Evolutionary conservation across 92 coral and sea anemone genomes (phyloP), one percentile per base, ranked within the genome.

Genomic region (Montipora capitata): DNA sequence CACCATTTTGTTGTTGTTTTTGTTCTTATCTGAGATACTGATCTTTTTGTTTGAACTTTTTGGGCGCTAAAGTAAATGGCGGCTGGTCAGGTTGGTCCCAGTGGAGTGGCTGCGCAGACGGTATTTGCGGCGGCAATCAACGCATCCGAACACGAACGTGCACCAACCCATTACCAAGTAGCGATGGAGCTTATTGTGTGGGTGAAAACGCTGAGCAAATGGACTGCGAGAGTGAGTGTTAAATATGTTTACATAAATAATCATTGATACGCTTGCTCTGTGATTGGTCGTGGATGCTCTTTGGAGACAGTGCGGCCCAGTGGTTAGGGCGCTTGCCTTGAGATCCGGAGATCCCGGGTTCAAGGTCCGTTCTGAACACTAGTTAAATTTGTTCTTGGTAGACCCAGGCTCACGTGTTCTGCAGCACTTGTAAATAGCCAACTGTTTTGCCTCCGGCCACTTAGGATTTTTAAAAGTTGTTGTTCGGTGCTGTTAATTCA

Each of bases 21-120:
- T 4, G 3, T 65, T 65, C 12, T 40, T 2, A 5, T 48, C 52
- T 65, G 40, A 5, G 11, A 65, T 16, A 65, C 16, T 61, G 5
- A 1, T 58, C 42, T 82, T 4, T 10, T 61, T 42, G 13, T 40
- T 10, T 35, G 27, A n/a, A 39, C 41, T 74, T 17, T 83, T 17
- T 27, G 49, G 67, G 59, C 76, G 41, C 67, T 4, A 11, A 48
- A 93, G 98, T 92, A 43, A 91, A 90, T 75, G 99, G 99, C n/a
- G 93, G 92, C 17, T 97, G 99, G 99, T 84, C 99, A 17, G 84
- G 65, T 2, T 97, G 99, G 99, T 94, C 97, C 6, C 87, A 73
- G 18, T 97, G 99, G 99, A 97, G 99, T 74, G 99, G 99, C 8
- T 97, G 99, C 73, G 99, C 98, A 10, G 93, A 97, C 56, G 99